These are phyloP conservation scores for Tipula confusa DNA, from an alignment of 2,888 invertebrate genomes.

Conservation along the genomic window DNA sequence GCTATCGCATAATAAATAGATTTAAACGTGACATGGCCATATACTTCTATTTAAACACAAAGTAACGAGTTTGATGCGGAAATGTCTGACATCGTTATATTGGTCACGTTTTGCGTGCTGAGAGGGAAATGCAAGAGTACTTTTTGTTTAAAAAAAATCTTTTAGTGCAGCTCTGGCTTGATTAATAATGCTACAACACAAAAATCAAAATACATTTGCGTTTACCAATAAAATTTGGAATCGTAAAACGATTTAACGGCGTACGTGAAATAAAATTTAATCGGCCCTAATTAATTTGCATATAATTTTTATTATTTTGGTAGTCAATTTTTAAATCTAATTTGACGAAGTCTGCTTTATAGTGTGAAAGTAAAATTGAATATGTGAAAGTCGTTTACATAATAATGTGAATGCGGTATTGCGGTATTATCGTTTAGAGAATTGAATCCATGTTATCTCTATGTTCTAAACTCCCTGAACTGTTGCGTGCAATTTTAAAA, in stretches of 20 bases:
- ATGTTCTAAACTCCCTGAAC: not conserved
- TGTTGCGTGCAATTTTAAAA: not conserved
- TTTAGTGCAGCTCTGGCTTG: not conserved
- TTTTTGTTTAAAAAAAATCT: not conserved
- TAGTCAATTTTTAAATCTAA: not conserved
- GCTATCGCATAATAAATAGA: too few species aligned
- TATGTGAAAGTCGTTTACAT: not conserved
- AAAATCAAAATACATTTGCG: not conserved
- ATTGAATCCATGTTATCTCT: not conserved
- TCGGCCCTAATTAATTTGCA: not conserved
- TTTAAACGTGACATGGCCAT: too few species aligned
- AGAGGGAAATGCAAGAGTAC: too few species aligned
- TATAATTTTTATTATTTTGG: too few species aligned
- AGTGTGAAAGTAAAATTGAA: not conserved
- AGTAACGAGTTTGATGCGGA: too few species aligned
- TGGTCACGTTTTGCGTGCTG: too few species aligned
- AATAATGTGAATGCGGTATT: not conserved
- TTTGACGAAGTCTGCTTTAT: not conserved
- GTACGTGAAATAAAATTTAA: not conserved
- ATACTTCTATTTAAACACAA: too few species aligned
- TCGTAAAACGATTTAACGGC: not conserved
- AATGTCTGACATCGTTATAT: too few species aligned
- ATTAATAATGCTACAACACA: not conserved
- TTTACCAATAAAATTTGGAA: not conserved
- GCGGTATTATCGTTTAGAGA: not conserved